Percentiles rank a stretch among this genome's conserved stretches.
Evolutionary conservation across 2,113 vertebrate species (phyloP).

Genomic region (Odontesthes bonariensis): DNA sequence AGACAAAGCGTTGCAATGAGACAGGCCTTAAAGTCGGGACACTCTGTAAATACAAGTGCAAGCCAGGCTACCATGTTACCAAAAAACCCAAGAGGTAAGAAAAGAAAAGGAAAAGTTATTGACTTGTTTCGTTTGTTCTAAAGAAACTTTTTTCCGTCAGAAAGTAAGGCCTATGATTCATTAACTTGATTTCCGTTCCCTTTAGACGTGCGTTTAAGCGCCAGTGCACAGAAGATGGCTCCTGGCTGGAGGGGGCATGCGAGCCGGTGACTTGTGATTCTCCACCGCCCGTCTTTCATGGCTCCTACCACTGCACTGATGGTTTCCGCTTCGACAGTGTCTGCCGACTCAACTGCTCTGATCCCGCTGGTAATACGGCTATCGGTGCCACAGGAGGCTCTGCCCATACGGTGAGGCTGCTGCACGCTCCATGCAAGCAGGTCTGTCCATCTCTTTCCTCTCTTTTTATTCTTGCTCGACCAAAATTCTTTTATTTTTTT

Average conservation of each 20-base stretch:
- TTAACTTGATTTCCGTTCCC: constrained; percentile 14
- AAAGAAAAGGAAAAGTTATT: neutral
- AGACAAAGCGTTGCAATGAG: constrained; percentile 90
- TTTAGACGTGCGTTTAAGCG: constrained; percentile 93
- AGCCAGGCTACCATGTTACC: constrained; percentile 92
- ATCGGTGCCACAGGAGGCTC: constrained; percentile 84
- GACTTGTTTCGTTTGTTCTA: neutral
- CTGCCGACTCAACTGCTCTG: constrained; percentile 91
- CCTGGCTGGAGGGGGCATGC: constrained; percentile 91
- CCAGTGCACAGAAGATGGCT: constrained; percentile 94
- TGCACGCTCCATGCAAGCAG: constrained; percentile 83
- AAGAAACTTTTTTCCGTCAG: neutral
- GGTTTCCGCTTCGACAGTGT: constrained; percentile 95
- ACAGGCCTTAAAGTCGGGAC: constrained; percentile 96
- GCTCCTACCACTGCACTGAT: constrained; percentile 93
- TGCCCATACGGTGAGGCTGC: constrained; percentile 85
- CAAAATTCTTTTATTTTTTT: constrained; percentile 25
- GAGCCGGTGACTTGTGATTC: constrained; percentile 94
- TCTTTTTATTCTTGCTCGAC: constrained; percentile 61
- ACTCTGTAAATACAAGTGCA: constrained; percentile 98
- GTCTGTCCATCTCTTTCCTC: constrained; percentile 78
- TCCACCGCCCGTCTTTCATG: constrained; percentile 91
- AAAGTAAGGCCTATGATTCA: neutral
- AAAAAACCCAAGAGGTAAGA: constrained; percentile 91
- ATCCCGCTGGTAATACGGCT: constrained; percentile 80